A percentile compares a stretch with the other conserved stretches of the same genome.
phyloP scores from a whole-genome alignment of 1,140 invertebrate genomes.

The Drosophila micromelanica region DNA sequence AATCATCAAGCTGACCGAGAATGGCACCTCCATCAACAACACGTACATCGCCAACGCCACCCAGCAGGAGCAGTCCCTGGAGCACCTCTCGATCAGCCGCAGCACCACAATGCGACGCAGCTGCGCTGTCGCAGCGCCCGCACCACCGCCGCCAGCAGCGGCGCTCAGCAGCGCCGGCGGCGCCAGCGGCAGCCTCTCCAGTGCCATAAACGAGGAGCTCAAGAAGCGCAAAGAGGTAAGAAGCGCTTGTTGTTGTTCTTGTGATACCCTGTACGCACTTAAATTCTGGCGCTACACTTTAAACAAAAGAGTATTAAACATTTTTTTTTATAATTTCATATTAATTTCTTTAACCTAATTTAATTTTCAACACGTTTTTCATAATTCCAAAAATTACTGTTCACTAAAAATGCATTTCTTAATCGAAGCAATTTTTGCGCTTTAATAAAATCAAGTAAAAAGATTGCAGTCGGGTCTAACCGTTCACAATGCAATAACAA shows the following conservation, averaged over 20 bases:
- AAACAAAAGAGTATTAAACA: too few relatives aligned
- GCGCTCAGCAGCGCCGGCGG: not conserved
- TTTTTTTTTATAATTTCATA: too few relatives aligned
- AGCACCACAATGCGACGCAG: slow-evolving; percentile 60
- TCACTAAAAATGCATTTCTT: too few relatives aligned
- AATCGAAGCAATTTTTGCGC: too few relatives aligned
- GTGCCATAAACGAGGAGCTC: slow-evolving; percentile 87
- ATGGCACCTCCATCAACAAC: slow-evolving; percentile 87
- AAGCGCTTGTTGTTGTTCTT: too few relatives aligned
- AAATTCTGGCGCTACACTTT: too few relatives aligned
- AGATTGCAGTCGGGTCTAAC: too few relatives aligned
- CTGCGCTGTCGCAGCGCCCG: slow-evolving; percentile 24
- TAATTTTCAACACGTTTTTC: too few relatives aligned
- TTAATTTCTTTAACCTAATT: too few relatives aligned
- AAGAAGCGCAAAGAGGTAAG: slow-evolving; percentile 86
- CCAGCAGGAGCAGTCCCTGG: slow-evolving; percentile 14
- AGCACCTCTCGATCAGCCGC: slow-evolving; percentile 28
- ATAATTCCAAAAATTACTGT: too few relatives aligned
- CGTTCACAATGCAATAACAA: too few relatives aligned
- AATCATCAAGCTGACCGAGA: slow-evolving; percentile 88
- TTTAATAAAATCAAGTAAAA: too few relatives aligned
- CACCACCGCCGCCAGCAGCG: slow-evolving; percentile 45
- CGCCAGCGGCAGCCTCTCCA: slow-evolving; percentile 74
- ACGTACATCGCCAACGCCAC: slow-evolving; percentile 53
- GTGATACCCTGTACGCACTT: slow-evolving; percentile 3